Conservation (phyloP, 64 coral and sea anemone genomes). For the Stichodactyla mertensii region DNA sequence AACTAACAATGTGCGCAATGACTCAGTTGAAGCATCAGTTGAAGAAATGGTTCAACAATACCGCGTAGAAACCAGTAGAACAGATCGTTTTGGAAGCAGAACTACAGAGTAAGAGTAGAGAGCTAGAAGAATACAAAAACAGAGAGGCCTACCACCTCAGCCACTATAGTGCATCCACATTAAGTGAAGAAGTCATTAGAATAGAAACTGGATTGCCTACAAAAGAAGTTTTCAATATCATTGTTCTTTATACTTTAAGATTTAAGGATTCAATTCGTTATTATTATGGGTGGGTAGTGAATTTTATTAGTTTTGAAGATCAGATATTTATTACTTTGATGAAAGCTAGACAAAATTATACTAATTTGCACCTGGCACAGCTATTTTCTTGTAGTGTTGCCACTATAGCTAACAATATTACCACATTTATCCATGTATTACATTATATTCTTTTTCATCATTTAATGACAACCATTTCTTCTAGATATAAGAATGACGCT, state of each 20-base stretch:
- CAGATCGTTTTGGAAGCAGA: constrained; percentile 3
- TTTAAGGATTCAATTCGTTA: constrained; percentile 41
- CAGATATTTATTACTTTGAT: constrained; percentile 52
- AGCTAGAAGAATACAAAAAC: background rate
- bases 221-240: constrained; percentile 33
- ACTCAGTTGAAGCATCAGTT: background rate
- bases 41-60: background rate
- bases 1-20: background rate
- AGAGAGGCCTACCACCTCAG: constrained; percentile 5
- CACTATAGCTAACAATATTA: constrained; percentile 35
- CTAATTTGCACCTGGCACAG: constrained; percentile 24
- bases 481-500: background rate
- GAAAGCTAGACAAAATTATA: background rate
- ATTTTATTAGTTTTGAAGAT: constrained; percentile 38
- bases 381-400: background rate
- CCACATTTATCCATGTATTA: constrained; percentile 42
- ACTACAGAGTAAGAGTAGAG: constrained; percentile 3
- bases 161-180: background rate
- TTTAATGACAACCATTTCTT: constrained; percentile 29
- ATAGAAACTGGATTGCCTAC: constrained; percentile 39
- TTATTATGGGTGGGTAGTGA: constrained; percentile 31
- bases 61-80: background rate
- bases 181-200: constrained; percentile 20
- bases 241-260: constrained; percentile 27
- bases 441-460: constrained; percentile 38